Evolutionary conservation across 1,140 invertebrate genomes (phyloP), one percentile per base, ranked within the genome.

Genomic region (Anoplophora glabripennis): DNA sequence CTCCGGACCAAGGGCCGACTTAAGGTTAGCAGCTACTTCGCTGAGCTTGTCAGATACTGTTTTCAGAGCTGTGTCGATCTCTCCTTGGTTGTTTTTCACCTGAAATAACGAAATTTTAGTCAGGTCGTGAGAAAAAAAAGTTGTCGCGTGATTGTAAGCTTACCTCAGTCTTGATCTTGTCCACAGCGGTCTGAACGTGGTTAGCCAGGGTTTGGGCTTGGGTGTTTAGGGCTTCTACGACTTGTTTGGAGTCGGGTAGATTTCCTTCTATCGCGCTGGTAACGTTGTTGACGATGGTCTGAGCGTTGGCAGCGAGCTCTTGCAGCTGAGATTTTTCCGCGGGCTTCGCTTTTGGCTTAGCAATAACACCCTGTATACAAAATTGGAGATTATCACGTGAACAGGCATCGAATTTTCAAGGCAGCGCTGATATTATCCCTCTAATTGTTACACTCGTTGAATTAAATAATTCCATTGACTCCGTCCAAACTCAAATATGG

Each of bases 121-220:
- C 5, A n/a, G n/a, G n/a, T 28, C 2, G 5, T 28, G 21, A 3
- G 21, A 28, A 2, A 28, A 5, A 28, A 28, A 28, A 3, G 11
- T 15, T n/a, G 33, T 21, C 45, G 5, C 21, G 2, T 28, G 21
- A 28, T 28, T 28, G 21, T 28, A 28, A 5, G 7, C 34, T 64
- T 54, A 65, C 65, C 46, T 72, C 61, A 34, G 41, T 61, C 53
- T 64, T 69, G 15, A 72, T 36, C 33, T 67, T 56, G n/a, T 67
- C 67, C 28, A 63, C 65, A 33, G 67, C 45, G 7, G 44, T 56
- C 41, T 70, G 63, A 3, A 72, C 52, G 48, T 65, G 60, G 42
- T 55, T 57, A 36, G 67, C 65, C 5, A 72, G 40, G 12, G 49
- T 55, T 49, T 70, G 61, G 7, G 66, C 46, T 36, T 63, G 57